Base-by-base conservation (phyloP, 2,113 vertebrate genomes). In the Trematocara variabile region DNA sequence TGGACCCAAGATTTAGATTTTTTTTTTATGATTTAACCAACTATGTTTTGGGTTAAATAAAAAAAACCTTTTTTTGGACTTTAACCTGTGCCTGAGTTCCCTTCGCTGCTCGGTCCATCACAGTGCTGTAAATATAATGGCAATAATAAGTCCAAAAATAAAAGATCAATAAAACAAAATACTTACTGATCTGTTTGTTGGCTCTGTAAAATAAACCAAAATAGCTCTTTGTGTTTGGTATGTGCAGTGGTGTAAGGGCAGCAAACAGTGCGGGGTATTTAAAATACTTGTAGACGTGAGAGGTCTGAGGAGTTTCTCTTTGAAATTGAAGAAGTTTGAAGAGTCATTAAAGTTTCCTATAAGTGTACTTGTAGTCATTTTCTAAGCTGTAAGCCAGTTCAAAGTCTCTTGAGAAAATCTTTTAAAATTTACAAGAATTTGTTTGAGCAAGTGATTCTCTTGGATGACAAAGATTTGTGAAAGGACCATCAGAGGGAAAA, bases 1-100 rank as follows among this genome's bases (percentile, higher is more conserved):
- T 58, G 55, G 28, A 33, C 1, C 55, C 28, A 58, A 58, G 55
- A 18, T 56, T 56, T 56, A 1, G 2, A 28, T 30, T 33, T 33
- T 0, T 0, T 0, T 9, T 33, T 2, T 6, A 6, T 1, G 56
- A 60, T 33, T 60, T 58, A 58, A 58, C 8, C 14, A 58, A 60
- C 56, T 33, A 58, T 58, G 28, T 58, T 58, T 58, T 18, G 56
- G 14, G 56, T 58, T 58, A 18, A 58, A 58, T 10, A 33, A 0
- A 30, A n/a, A 44, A 33, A 6, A 2, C 0, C 0, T 2, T 33
- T 33, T 58, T 58, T 58, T 18, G 28, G 14, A 58, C 56, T 58
- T 58, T 58, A 58, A 58, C 28, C 8, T 10, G 55, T 58, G 55
- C 14, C 55, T 18, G 14, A 58, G 55, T 58, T 58, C 18, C 14